Conservation (phyloP, 2,888 invertebrate species). For the Chaetogeoica ovagalla region DNA sequence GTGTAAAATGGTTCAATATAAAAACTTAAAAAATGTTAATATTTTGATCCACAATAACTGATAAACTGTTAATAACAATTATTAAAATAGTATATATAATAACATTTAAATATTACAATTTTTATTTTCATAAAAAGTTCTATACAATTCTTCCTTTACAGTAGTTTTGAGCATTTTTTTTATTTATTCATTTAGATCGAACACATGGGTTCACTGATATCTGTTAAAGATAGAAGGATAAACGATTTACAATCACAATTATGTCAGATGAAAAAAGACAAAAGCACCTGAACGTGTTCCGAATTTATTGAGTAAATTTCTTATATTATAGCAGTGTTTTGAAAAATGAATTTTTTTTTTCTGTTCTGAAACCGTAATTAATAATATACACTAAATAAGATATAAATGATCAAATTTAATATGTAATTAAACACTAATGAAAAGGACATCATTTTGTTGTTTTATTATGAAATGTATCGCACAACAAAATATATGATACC, state of each 20-base stretch:
- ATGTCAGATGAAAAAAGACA: conserved; percentile 14
- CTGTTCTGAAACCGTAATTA: too few species aligned
- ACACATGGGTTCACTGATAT: conserved; percentile 24
- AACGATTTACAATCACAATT: conserved; percentile 35
- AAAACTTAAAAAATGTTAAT: too few species aligned
- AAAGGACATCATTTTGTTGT: too few species aligned
- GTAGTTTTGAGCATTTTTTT: not conserved
- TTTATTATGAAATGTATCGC: too few species aligned
- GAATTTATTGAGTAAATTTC: conserved; percentile 1
- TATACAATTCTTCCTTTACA: too few species aligned
- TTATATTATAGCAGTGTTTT: not conserved
- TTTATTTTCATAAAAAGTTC: not conserved
- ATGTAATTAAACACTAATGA: too few species aligned
- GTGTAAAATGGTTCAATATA: not conserved
- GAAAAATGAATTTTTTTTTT: too few species aligned
- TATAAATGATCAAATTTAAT: too few species aligned
- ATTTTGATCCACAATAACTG: too few species aligned
- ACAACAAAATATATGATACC: too few species aligned
- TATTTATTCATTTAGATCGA: conserved; percentile 30
- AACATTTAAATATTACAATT: not conserved
- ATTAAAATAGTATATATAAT: not conserved
- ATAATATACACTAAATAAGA: not conserved
- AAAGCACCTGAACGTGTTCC: not conserved
- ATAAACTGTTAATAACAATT: not conserved
- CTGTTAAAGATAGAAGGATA: conserved; percentile 23